Evolutionary conservation across 2,888 invertebrate genomes (phyloP), one percentile per base, ranked within the genome.

Genomic region (Odontothrips loti): DNA sequence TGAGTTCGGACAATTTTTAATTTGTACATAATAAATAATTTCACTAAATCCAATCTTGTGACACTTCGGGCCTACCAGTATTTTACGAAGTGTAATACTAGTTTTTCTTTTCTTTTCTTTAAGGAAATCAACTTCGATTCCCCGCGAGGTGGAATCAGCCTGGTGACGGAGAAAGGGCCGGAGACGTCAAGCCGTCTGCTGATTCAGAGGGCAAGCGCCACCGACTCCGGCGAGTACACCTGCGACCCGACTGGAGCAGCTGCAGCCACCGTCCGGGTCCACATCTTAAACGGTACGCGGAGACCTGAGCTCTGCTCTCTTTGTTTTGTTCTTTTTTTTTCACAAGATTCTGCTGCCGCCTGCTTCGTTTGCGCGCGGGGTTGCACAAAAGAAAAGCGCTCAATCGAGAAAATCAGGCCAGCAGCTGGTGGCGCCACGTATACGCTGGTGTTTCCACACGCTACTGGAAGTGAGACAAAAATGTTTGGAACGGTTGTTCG

Each of bases 121-220:
- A 27, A 95, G 92, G 92, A 93, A 86, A 95, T 96, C 90, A 96
- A 95, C 90, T 96, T 95, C 88, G 95, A 96, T 89, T 95, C 96
- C 82, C 94, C 95, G 58, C 91, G 95, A 80, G 96, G 96, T 79
- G 96, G 96, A 78, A 94, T 96, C 88, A 95, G 94, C 85, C 89
- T 96, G 85, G 94, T 96, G 83, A 95, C 95, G 78, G 95, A 95
- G 87, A 96, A 95, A 87, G 95, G 95, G 81, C 90, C 92, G 82
- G 91, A 94, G 85, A 95, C 95, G 84, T 94, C 94, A 84, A 95
- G 95, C 87, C 91, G 95, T 79, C 90, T 96, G 82, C 89, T 96
- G 83, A 94, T 95, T 83, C 95, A 95, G 87, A 92, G 94, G 84
- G 95, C 95, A 81, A 91, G 93, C 82, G 92, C 93, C 80, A 89